These are phyloP conservation scores for Heliconius himera DNA, from an alignment of 1,140 invertebrate species.

Conservation along the genomic window DNA sequence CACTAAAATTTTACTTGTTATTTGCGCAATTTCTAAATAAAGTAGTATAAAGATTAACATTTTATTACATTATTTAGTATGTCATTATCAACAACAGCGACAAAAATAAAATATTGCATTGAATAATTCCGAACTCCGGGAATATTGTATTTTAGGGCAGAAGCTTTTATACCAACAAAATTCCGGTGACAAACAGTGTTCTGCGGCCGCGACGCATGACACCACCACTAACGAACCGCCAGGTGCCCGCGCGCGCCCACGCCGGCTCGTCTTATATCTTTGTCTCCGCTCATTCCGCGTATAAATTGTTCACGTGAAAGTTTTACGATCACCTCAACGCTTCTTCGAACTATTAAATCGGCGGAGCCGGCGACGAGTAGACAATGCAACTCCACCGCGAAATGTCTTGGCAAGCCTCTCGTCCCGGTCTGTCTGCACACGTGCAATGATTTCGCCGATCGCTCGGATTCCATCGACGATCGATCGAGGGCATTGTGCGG, in stretches of 20 bases:
- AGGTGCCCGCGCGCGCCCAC: conserved; percentile 61
- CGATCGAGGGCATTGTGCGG: conserved; percentile 79
- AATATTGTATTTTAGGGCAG: no score
- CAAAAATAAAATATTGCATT: no score
- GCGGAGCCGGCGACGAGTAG: conserved; percentile 50
- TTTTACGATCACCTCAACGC: conserved; percentile 77
- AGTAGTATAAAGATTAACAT: no score
- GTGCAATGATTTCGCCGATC: conserved; percentile 79
- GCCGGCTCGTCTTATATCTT: conserved; percentile 71
- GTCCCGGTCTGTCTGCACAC: conserved; percentile 52
- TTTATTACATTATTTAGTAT: no score
- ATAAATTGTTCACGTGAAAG: conserved; percentile 78
- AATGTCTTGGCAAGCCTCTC: conserved; percentile 60
- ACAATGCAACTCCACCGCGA: conserved; percentile 70
- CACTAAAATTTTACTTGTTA: not conserved
- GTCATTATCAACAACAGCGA: no score
- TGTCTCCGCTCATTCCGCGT: conserved; percentile 66
- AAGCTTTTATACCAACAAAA: no score
- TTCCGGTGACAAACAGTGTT: no score
- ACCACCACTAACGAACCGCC: not conserved
- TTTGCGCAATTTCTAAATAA: no score
- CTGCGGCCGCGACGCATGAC: not conserved
- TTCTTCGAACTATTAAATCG: conserved; percentile 73
- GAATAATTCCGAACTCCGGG: no score
- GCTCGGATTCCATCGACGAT: conserved; percentile 70